Conservation (phyloP, 1,140 invertebrate species). For the Papilio dardanus region DNA sequence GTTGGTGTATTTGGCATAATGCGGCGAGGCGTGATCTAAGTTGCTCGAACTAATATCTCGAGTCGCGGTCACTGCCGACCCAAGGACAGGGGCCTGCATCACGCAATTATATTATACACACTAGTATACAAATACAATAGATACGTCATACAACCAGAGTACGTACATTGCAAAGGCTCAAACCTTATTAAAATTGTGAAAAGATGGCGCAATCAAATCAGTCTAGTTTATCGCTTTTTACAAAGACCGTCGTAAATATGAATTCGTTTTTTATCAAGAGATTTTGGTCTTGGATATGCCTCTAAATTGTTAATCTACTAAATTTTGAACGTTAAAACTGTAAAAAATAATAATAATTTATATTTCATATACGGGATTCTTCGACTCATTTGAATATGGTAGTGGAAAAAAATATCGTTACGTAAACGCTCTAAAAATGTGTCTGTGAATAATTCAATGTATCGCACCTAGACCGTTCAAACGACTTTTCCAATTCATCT, state of each 20-base stretch:
- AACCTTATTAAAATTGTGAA: too few species aligned
- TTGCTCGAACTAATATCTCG: slow-evolving; percentile 34
- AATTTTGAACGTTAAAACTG: too few species aligned
- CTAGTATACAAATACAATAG: not conserved
- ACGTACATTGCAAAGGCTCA: too few species aligned
- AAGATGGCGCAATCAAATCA: too few species aligned
- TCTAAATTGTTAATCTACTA: too few species aligned
- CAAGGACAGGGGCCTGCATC: not conserved
- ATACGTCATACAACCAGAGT: too few species aligned
- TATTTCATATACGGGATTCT: not conserved
- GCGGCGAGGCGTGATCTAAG: slow-evolving; percentile 9
- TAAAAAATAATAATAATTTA: too few species aligned
- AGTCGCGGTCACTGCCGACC: slow-evolving; percentile 12
- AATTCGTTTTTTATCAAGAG: too few species aligned
- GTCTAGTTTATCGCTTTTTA: too few species aligned
- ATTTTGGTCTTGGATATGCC: too few species aligned
- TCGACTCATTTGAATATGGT: not conserved
- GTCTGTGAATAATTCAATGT: not conserved
- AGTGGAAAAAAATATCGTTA: not conserved
- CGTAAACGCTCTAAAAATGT: not conserved
- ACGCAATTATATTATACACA: not conserved
- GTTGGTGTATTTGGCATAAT: not conserved
- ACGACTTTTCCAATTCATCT: slow-evolving; percentile 30
- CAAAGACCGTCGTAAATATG: too few species aligned
- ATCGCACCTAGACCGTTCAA: not conserved